These are phyloP conservation scores for Pseudomyrmex pallidus DNA, from an alignment of 1,140 invertebrate genomes.

Conservation along the genomic window DNA sequence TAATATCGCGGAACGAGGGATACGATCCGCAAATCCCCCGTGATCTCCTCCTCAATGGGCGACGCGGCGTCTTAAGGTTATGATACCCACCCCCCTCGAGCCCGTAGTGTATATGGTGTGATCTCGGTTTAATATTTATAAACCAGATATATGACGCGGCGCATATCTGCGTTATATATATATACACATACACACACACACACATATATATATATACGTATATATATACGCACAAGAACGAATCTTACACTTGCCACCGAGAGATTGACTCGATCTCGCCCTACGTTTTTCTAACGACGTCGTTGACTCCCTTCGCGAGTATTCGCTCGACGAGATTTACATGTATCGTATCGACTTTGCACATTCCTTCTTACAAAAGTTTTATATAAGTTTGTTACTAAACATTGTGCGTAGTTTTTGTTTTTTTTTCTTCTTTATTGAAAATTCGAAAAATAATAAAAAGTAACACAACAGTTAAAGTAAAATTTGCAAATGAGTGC, in stretches of 20 bases:
- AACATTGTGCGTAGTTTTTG: too few relatives aligned
- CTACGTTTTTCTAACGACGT: slow-evolving; percentile 56
- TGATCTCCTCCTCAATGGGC: slow-evolving; percentile 72
- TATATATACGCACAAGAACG: slow-evolving; percentile 33
- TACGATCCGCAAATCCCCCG: slow-evolving; percentile 71
- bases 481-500: slow-evolving; percentile 21
- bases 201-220: slow-evolving; percentile 3
- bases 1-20: slow-evolving; percentile 72
- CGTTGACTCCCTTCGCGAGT: slow-evolving; percentile 30
- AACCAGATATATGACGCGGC: slow-evolving; percentile 67
- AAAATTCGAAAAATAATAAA: too few relatives aligned
- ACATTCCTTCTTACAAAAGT: not conserved
- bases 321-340: slow-evolving; percentile 29
- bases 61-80: slow-evolving; percentile 71
- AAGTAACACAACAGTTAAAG: too few relatives aligned
- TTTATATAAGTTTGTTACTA: not conserved
- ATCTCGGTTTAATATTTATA: slow-evolving; percentile 76
- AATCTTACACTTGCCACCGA: slow-evolving; percentile 50
- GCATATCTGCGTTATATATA: slow-evolving; percentile 20
- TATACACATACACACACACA: not conserved
- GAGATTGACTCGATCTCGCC: slow-evolving; percentile 52
- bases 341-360: not conserved
- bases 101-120: not conserved
- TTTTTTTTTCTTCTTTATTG: too few relatives aligned
- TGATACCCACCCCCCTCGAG: slow-evolving; percentile 58